phyloP scores from a whole-genome alignment of 1,140 invertebrate genomes.

The Drosophila novamexicana region DNA sequence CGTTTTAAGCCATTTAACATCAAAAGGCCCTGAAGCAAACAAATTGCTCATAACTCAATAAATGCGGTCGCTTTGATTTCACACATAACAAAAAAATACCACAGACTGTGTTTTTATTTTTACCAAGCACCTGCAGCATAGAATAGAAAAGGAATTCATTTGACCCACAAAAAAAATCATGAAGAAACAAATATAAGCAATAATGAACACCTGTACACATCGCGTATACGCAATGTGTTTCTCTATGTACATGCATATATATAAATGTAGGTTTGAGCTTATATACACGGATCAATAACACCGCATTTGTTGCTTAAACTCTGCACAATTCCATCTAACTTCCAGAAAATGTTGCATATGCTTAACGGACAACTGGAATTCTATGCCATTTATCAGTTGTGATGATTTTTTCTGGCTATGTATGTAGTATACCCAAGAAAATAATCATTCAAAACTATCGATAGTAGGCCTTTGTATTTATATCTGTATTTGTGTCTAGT shows the following conservation, averaged over 20 bases:
- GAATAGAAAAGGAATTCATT: constrained; percentile 4
- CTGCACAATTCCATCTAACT: constrained; percentile 11
- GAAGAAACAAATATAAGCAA: constrained; percentile 20
- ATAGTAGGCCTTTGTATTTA: neutral
- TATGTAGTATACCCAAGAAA: too few relatives aligned
- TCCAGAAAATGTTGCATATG: neutral
- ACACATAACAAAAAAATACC: neutral
- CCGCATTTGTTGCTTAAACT: neutral
- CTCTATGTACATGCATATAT: neutral
- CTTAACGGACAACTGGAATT: too few relatives aligned
- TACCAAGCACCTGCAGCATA: constrained; percentile 23
- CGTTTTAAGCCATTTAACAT: neutral
- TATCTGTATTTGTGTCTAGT: too few relatives aligned
- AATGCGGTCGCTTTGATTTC: constrained; percentile 10
- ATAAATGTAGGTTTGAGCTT: too few relatives aligned
- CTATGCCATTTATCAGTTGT: too few relatives aligned
- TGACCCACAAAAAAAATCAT: constrained; percentile 23
- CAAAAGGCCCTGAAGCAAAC: constrained; percentile 5
- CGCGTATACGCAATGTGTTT: constrained; percentile 22
- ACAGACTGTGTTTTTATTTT: neutral
- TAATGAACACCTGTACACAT: constrained; percentile 29
- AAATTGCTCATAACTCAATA: constrained; percentile 12
- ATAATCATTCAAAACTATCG: too few relatives aligned
- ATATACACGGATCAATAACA: too few relatives aligned
- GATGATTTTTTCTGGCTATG: too few relatives aligned